A percentile compares a stretch with the other conserved stretches of the same genome.
Evolutionary conservation across 2,888 invertebrate genomes (phyloP).

Genomic region (Aleiodes leptofemur): DNA sequence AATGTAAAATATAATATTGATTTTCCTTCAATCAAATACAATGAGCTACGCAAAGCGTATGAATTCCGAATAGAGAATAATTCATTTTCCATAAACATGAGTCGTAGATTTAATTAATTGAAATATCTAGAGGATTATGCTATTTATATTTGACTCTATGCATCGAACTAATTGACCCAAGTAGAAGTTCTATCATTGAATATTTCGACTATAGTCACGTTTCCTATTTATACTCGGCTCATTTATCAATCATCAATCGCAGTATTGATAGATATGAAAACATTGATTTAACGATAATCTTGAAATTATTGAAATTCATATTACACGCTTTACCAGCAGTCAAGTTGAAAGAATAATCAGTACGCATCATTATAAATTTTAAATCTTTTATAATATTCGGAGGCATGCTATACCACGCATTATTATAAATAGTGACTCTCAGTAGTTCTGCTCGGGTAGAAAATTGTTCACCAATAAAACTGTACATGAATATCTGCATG

Average conservation of each 20-base stretch:
- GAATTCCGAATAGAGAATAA: neutral
- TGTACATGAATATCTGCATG: conserved; percentile 47
- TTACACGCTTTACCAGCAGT: conserved; percentile 46
- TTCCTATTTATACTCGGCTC: no score
- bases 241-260: conserved; percentile 24
- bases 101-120: no score
- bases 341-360: conserved; percentile 34
- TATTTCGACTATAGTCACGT: no score
- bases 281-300: conserved; percentile 41
- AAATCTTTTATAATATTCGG: conserved; percentile 36
- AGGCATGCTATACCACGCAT: conserved; percentile 47
- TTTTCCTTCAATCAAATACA: no score
- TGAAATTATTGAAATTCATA: conserved; percentile 42
- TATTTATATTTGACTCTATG: no score
- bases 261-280: conserved; percentile 46
- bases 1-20: no score
- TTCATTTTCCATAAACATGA: conserved; percentile 42
- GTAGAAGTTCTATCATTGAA: no score
- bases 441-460: conserved; percentile 40
- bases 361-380: conserved; percentile 45
- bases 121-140: no score
- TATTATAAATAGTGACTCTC: conserved; percentile 41
- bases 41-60: no score
- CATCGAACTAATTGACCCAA: no score
- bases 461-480: conserved; percentile 49